Conservation (phyloP, 1,140 invertebrate genomes). For the Pogonomyrmex californicus region DNA sequence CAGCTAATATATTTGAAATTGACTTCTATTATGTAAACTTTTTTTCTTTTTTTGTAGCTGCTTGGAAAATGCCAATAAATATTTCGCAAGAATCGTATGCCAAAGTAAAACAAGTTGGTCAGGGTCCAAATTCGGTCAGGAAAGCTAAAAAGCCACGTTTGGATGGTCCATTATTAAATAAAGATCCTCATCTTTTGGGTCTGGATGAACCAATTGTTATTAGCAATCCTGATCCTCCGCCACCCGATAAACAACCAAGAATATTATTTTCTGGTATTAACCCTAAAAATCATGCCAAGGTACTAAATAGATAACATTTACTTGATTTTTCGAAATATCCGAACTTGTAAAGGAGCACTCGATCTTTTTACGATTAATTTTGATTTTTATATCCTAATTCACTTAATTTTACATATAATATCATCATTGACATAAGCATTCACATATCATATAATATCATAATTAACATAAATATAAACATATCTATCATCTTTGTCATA, state of each 20-base stretch:
- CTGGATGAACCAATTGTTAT: conserved; percentile 84
- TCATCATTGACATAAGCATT: no score
- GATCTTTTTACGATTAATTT: not conserved
- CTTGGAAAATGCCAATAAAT: conserved; percentile 97
- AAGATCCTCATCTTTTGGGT: conserved; percentile 84
- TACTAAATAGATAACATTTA: conserved; percentile 61
- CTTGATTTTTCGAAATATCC: not conserved
- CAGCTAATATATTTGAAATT: not conserved
- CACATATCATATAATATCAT: no score
- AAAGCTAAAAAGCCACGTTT: conserved; percentile 85
- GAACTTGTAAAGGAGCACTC: not conserved
- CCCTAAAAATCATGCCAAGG: conserved; percentile 85
- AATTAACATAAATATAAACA: no score
- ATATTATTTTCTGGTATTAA: conserved; percentile 87
- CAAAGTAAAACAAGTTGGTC: conserved; percentile 90
- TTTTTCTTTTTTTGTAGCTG: conserved; percentile 87
- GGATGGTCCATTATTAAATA: conserved; percentile 82
- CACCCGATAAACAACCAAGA: conserved; percentile 84
- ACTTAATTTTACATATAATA: not conserved
- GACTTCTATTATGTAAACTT: not conserved
- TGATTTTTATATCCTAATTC: not conserved
- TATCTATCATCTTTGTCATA: no score
- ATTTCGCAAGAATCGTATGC: conserved; percentile 95
- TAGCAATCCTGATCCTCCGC: conserved; percentile 85
- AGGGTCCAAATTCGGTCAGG: conserved; percentile 85